A percentile compares a stretch with the other conserved stretches of the same genome.
Evolutionary conservation across 2,113 vertebrate genomes (phyloP).

Genomic region (Dolichotis patagonum): DNA sequence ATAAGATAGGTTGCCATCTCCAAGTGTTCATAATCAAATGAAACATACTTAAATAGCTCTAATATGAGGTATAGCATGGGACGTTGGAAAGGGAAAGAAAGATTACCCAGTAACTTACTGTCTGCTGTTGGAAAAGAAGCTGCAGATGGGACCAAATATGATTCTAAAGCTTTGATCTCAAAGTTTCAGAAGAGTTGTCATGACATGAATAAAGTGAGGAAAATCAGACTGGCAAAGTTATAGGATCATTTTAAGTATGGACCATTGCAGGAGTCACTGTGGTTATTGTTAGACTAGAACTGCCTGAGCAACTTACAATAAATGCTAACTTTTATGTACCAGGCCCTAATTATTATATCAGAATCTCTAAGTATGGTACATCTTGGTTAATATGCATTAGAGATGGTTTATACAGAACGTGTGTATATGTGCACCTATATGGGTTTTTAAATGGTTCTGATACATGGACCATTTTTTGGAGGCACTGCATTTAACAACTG

Average conservation of each 20-base stretch:
- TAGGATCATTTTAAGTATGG: neutral
- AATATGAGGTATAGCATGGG: neutral
- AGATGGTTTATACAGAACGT: neutral
- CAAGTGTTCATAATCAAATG: constrained; percentile 24
- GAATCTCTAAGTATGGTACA: neutral
- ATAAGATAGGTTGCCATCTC: neutral
- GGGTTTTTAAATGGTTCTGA: neutral
- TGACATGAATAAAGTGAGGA: neutral
- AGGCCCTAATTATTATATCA: neutral
- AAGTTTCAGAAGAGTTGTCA: neutral
- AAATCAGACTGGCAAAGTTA: neutral
- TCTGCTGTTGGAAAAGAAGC: neutral
- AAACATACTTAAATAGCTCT: neutral
- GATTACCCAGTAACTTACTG: neutral
- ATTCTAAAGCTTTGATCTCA: neutral
- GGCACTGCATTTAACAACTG: neutral
- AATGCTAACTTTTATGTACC: neutral
- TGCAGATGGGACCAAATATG: neutral
- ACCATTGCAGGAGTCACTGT: neutral
- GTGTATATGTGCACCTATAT: neutral
- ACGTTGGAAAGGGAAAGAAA: neutral
- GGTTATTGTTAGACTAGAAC: neutral
- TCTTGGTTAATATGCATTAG: neutral
- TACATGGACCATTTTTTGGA: neutral
- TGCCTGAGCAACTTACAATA: neutral